Conservation (phyloP, 2,797 vertebrate genomes). For the Gallirallus australis region DNA sequence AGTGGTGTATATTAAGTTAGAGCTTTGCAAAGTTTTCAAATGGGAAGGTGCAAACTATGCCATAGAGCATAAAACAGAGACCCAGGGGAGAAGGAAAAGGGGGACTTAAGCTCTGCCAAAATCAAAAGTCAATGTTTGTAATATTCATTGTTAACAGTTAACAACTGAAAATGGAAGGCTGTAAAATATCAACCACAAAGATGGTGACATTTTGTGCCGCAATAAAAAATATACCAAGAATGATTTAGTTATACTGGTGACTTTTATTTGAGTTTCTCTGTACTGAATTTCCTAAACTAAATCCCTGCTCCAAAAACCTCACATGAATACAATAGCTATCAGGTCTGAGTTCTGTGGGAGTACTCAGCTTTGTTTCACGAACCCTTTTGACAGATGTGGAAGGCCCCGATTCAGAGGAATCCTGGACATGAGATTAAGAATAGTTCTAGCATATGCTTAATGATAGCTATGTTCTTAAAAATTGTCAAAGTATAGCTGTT, state of each 20-base stretch:
- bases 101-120: background rate
- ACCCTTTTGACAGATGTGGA: background rate
- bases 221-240: background rate
- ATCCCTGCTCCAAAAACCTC: background rate
- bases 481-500: background rate
- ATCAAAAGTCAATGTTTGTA: background rate
- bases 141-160: background rate
- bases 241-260: background rate
- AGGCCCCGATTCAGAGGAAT: background rate
- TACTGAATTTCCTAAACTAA: background rate
- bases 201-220: background rate
- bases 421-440: background rate
- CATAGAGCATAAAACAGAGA: background rate
- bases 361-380: background rate
- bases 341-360: background rate
- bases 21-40: background rate
- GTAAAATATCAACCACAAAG: background rate
- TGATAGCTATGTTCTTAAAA: background rate
- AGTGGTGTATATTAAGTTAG: background rate
- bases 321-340: background rate
- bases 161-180: background rate
- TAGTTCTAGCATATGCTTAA: background rate
- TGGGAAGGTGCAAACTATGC: background rate
- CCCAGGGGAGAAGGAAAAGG: background rate
- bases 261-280: background rate